Evolutionary conservation across 2,113 vertebrate species (phyloP).

Genomic region (Crotalus viridis): DNA sequence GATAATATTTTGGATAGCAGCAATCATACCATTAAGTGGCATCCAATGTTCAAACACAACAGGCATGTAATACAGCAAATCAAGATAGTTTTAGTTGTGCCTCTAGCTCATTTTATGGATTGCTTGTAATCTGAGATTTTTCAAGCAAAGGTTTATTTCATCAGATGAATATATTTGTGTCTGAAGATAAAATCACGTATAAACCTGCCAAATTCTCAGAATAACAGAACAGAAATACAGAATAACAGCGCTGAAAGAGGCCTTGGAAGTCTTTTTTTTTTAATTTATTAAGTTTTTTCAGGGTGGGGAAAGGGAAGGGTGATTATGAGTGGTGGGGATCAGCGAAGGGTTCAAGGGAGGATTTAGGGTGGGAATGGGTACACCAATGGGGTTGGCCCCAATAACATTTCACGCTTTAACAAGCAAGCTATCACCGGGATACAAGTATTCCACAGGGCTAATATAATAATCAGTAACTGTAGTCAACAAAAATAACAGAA

Average conservation of each 20-base stretch:
- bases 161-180: neutral
- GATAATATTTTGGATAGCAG: neutral
- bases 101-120: neutral
- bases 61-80: neutral
- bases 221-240: neutral
- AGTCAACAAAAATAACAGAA: too few relatives aligned
- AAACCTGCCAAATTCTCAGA: neutral
- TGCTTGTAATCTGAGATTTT: neutral
- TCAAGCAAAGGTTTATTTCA: neutral
- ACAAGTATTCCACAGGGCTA: too few relatives aligned
- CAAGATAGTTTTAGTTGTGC: neutral
- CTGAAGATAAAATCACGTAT: neutral
- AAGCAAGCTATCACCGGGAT: too few relatives aligned
- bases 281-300: too few relatives aligned
- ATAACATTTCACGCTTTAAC: too few relatives aligned
- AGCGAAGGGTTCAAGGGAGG: too few relatives aligned
- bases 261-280: neutral
- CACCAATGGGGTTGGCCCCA: too few relatives aligned
- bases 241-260: neutral
- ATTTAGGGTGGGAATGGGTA: too few relatives aligned
- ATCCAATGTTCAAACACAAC: neutral
- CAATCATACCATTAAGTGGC: neutral
- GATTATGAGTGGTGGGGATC: too few relatives aligned
- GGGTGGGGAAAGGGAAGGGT: too few relatives aligned
- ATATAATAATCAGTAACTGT: too few relatives aligned